Base-by-base conservation (phyloP, 1,140 invertebrate species). In the Panagrolaimus sp. region DNA sequence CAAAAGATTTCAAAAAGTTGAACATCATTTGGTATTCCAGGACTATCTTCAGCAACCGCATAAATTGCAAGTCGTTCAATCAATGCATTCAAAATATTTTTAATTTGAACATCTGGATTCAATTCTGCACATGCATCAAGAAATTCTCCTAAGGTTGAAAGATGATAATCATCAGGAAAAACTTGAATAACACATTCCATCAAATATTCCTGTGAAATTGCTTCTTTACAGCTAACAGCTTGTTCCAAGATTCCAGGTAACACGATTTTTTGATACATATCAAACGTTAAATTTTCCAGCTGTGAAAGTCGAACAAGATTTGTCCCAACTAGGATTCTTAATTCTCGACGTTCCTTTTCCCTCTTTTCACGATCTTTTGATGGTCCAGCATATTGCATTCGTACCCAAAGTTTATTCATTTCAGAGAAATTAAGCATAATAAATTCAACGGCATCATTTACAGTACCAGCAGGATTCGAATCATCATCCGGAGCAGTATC, bases 101-200 rank as follows among this genome's bases (percentile, higher is more conserved):
- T 97, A 4, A 98, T 77, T 28, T 81, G 70, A 0, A 99, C 96
- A 69, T 91, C 90, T 43, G 89, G 88, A 82, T 98, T 92, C 0
- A 99, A 86, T 83, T 98, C 93, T 1, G 92, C 94, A 85, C 96
- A 98, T 0, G 95, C 96, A 83, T 94, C 92, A 10, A 99, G 87
- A 84, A 98, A 98, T 43, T 91, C 89, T 83, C 91, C 91, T 26
- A 99, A 85, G 0, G 94, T 97, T 74, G 93, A 91, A 77, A 99
- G 85, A 85, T 99, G 96, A 83, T 97, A 98, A 84, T 99, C 96
- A 84, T 99, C 96, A 1, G 96, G 95, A 84, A 99, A 99, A 15
- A 97, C 93, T 88, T 99, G 96, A 85, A 98, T 98, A 68, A 99
- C 94, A 84, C 96, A 98, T 84, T 99, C 96, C 94, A 98, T 98